Evolutionary conservation across 2,113 vertebrate genomes (phyloP), one percentile per base, ranked within the genome.

Genomic region (Martes martes): DNA sequence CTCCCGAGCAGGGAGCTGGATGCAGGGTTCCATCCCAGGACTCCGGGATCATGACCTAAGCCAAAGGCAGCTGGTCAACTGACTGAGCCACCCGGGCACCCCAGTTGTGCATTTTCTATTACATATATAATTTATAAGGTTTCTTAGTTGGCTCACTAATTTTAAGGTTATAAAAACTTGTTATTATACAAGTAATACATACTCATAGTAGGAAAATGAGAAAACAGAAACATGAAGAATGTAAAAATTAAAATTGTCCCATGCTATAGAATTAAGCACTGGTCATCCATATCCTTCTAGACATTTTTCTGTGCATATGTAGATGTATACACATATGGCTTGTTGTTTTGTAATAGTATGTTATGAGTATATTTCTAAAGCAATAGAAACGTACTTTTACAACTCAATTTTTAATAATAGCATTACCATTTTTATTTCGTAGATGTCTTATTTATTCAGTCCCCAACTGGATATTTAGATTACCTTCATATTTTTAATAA

Each of bases 91-190:
- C 18, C 55, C 19, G 15, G 55, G 19, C 55, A 15, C 19, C 2
- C 19, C 31, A 93, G 71, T 47, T 89, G 23, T 47, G 78, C 11
- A 55, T 80, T 93, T 65, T 73, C 36, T 67, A 31, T 74, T 90
- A 88, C 81, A 78, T 83, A 14, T 74, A 21, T 89, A 74, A 65
- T 78, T 28, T 87, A 2, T 57, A 50, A 92, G 57, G 18, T 87
- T 28, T 96, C 57, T 93, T 79, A 78, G 57, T 76, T 81, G 57
- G 33, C 23, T 45, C 28, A 33, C 87, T 57, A 50, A 80, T 67
- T 94, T 95, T 80, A 89, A 69, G 57, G 39, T 80, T 71, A 89
- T 65, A 87, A 93, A 97, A 96, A 59, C 36, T 95, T 91, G 26
- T 78, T 59, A 45, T 80, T 96, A 31, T 81, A 57, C 1, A 78